Percentiles rank a stretch among this genome's conserved stretches.
Conservation (phyloP, 2,888 invertebrate genomes). For the Tuberolachnus salignus region DNA sequence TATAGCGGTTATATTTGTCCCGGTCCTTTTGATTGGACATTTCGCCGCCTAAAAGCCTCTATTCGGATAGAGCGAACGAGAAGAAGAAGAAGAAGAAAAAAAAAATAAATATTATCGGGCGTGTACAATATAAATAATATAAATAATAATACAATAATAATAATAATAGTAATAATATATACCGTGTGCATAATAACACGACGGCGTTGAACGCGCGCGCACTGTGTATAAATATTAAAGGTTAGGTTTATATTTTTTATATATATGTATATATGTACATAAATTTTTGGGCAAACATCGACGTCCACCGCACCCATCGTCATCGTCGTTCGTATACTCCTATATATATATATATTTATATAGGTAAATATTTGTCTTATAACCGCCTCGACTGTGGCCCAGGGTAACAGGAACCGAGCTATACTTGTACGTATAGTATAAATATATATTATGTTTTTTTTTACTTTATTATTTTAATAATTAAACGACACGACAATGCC, state of each 20-base stretch:
- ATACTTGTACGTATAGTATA: not conserved
- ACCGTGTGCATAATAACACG: conserved; percentile 15
- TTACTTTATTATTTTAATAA: conserved; percentile 18
- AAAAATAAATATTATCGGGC: conserved; percentile 27
- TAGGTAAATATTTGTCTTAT: conserved; percentile 38
- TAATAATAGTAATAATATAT: not conserved
- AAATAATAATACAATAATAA: no score
- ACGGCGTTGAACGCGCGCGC: not conserved
- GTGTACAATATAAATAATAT: conserved; percentile 6
- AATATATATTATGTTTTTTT: no score
- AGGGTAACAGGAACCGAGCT: not conserved
- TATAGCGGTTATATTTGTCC: conserved; percentile 8
- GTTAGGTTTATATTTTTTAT: not conserved
- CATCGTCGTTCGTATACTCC: no score
- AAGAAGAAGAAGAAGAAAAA: no score
- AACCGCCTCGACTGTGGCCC: not conserved
- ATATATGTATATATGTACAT: not conserved
- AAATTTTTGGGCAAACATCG: conserved; percentile 30
- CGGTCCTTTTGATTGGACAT: conserved; percentile 54
- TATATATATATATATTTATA: no score
- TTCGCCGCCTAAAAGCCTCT: conserved; percentile 56
- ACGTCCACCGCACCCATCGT: conserved; percentile 43
- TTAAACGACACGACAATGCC: conserved; percentile 7
- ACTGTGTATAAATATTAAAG: not conserved
- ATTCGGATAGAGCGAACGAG: no score